A percentile compares a stretch with the other conserved stretches of the same genome.
These are phyloP conservation scores for Ciconia nigra DNA, from an alignment of 2,797 vertebrate genomes.

Conservation along the genomic window DNA sequence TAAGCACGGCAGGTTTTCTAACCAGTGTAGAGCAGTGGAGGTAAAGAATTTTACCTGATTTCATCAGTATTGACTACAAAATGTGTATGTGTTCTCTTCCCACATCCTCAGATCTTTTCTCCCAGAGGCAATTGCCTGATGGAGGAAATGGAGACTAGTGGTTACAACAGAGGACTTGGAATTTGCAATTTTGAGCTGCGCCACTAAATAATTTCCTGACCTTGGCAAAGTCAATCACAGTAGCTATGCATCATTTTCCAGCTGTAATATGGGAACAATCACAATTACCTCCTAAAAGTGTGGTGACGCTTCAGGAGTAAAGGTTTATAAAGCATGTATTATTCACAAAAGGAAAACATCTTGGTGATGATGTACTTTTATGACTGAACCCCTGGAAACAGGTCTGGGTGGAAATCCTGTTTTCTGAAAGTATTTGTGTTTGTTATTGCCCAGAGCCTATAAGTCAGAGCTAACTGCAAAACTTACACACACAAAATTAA, in stretches of 20 bases:
- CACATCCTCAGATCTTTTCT: neutral
- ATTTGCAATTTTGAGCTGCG: slow-evolving; percentile 3
- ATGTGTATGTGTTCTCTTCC: neutral
- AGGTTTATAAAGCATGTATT: neutral
- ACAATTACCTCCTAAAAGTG: neutral
- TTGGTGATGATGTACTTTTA: neutral
- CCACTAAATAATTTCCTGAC: slow-evolving; percentile 26
- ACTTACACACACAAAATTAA: neutral
- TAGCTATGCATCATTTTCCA: slow-evolving; percentile 37
- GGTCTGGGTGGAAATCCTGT: neutral
- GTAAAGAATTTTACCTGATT: neutral
- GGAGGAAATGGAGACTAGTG: neutral
- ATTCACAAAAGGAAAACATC: neutral
- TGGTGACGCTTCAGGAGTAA: neutral
- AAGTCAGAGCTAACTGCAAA: neutral
- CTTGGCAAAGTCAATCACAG: slow-evolving; percentile 41
- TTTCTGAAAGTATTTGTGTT: neutral
- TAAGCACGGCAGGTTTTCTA: neutral
- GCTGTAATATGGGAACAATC: neutral
- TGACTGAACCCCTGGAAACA: neutral
- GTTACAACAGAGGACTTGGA: neutral
- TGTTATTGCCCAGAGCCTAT: neutral
- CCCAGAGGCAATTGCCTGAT: neutral
- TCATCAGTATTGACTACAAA: slow-evolving; percentile 14
- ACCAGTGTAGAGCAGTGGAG: neutral